Evolutionary conservation across 1,140 invertebrate species (phyloP).

Genomic region (Diabrotica virgifera): DNA sequence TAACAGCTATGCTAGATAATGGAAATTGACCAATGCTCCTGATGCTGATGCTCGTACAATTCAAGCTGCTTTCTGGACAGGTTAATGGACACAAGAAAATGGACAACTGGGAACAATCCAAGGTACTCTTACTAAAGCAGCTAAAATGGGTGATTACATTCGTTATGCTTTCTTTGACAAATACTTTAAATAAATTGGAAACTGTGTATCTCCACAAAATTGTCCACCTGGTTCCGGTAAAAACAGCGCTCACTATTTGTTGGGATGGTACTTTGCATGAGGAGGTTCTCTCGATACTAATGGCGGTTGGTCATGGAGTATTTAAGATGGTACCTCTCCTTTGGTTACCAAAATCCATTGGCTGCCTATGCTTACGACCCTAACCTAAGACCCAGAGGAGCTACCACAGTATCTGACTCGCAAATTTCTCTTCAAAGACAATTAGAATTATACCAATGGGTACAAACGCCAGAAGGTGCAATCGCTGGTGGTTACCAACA

Average conservation of each 20-base stretch:
- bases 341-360: conserved; percentile 24
- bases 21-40: conserved; percentile 26
- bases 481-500: conserved; percentile 27
- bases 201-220: conserved; percentile 16
- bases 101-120: conserved; percentile 14
- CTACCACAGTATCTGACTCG: conserved; percentile 22
- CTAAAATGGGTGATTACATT: conserved; percentile 26
- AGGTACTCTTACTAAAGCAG: conserved; percentile 19
- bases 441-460: conserved; percentile 23
- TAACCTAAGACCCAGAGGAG: conserved; percentile 17
- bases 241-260: conserved; percentile 22
- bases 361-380: conserved; percentile 19
- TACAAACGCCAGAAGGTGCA: conserved; percentile 20
- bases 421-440: conserved; percentile 16
- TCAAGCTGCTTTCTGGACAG: conserved; percentile 28
- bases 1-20: conserved; percentile 23
- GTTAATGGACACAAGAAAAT: conserved; percentile 18
- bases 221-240: conserved; percentile 18
- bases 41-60: conserved; percentile 25
- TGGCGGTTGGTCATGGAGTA: conserved; percentile 21
- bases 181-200: conserved; percentile 25
- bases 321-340: conserved; percentile 13
- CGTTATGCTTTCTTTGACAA: conserved; percentile 27
- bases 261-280: conserved; percentile 25
- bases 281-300: conserved; percentile 19